Evolutionary conservation across 2,113 vertebrate genomes (phyloP), one percentile per base, ranked within the genome.

Genomic region (Pseudorhombus dupliciocellatus): DNA sequence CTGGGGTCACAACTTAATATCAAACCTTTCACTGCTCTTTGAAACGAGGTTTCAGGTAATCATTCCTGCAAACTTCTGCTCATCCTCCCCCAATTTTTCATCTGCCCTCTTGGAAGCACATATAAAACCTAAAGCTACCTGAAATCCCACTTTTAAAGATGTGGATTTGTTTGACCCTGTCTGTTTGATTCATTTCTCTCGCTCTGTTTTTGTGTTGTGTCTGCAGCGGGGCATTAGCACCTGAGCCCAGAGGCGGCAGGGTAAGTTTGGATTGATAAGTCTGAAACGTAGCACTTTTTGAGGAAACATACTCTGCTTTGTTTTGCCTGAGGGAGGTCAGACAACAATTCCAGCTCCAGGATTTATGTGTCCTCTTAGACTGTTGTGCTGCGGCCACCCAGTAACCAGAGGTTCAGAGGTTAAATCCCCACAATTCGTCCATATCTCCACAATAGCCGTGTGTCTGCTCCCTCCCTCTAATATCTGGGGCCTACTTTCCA

Each of bases 401-500:
- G 28, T 12, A 28, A 58, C n/a, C 40, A 56, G 25, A 37, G 48
- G 79, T 26, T 74, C 72, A 59, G 18, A 56, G 56, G 59, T 78
- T 57, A 80, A 31, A 67, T 30, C 37, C 62, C 24, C 46, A 73
- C 25, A 57, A 54, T 6, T 40, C 2, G 1, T 59, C 51, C 26
- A 55, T 18, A 46, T 67, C 31, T 21, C 30, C 44, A 56, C 53
- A 70, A 52, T 25, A 48, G 69, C 77, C 53, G 79, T 51, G 65
- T 81, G 60, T 53, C 46, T 55, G 54, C 16, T 16, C 54, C 11
- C 16, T 30, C 25, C 26, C 8, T 57, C 15, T 18, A n/a, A 30
- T 20, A 28, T 85, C 78, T 63, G 0, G 34, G 18, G 53, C 8
- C 63, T 79, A 60, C 26, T 71, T 83, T 85, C 73, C 54, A 68